Conservation (phyloP, 2,888 invertebrate genomes). For the Hirtodrosophila duncani region DNA sequence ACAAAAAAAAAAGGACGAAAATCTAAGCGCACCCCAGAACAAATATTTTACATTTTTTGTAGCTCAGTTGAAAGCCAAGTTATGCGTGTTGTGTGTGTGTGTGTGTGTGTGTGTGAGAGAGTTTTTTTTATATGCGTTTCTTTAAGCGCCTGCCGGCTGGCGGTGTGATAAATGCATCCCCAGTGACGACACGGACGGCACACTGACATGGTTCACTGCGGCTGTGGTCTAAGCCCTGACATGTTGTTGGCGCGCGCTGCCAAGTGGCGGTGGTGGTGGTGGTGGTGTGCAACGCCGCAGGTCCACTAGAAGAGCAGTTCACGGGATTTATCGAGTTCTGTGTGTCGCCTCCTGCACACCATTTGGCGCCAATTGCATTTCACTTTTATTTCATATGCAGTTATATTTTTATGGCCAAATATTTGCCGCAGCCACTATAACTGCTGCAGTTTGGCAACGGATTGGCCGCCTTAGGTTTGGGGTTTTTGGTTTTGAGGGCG, state of each 20-base stretch:
- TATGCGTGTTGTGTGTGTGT: constrained; percentile 53
- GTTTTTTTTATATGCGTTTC: too few species aligned
- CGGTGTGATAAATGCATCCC: constrained; percentile 63
- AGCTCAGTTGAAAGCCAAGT: constrained; percentile 54
- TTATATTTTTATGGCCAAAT: constrained; percentile 5
- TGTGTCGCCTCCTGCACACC: constrained; percentile 5
- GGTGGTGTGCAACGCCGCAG: constrained; percentile 13
- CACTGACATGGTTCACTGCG: constrained; percentile 19
- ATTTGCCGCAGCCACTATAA: constrained; percentile 35
- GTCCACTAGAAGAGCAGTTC: too few species aligned
- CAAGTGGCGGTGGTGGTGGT: constrained; percentile 8
- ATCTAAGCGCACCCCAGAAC: constrained; percentile 28
- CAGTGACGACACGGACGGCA: constrained; percentile 29
- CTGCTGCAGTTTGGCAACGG: constrained; percentile 20
- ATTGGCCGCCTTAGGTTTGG: too few species aligned
- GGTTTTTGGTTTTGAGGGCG: too few species aligned
- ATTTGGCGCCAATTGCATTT: constrained; percentile 49
- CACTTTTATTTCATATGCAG: constrained; percentile 38
- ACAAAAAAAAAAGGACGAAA: constrained; percentile 10
- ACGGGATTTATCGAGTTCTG: too few species aligned
- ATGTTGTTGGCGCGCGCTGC: neutral
- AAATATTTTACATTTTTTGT: constrained; percentile 42
- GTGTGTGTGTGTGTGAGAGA: too few species aligned
- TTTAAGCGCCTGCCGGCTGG: constrained; percentile 35
- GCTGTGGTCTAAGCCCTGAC: neutral